Evolutionary conservation across 2,113 vertebrate species (phyloP).

Genomic region (Crotalus tigris): DNA sequence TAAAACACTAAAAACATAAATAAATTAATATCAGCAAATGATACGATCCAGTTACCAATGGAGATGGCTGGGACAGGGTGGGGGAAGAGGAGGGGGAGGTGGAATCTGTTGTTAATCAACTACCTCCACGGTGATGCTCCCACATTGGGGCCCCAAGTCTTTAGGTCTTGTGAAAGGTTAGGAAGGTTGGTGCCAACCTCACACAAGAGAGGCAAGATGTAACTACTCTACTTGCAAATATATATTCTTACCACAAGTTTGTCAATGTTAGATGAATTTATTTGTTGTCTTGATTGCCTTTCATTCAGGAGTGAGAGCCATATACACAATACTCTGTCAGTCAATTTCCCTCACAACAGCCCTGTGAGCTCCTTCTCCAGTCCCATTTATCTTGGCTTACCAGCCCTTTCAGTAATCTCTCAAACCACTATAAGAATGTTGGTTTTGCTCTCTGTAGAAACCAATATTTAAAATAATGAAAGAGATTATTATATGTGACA

Average conservation of each 20-base stretch:
- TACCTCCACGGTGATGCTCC: not conserved
- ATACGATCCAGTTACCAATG: not conserved
- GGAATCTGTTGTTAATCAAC: not conserved
- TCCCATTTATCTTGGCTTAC: not conserved
- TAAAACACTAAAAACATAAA: not conserved
- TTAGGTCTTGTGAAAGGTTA: not conserved
- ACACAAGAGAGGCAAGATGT: not conserved
- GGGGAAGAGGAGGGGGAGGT: not conserved
- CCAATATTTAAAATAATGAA: fast-evolving
- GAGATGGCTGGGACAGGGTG: not conserved
- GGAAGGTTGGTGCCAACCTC: not conserved
- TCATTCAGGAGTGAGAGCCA: not conserved
- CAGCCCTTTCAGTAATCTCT: not conserved
- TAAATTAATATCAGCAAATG: not conserved
- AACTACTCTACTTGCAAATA: not conserved
- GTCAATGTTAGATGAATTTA: not conserved
- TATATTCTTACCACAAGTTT: not conserved
- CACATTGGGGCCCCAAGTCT: not conserved
- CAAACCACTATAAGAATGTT: fast-evolving
- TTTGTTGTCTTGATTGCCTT: not conserved
- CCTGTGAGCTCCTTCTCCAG: not conserved
- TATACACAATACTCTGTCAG: not conserved
- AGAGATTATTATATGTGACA: not conserved
- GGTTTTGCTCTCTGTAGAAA: fast-evolving
- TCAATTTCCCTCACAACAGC: not conserved